Evolutionary conservation across 2,797 vertebrate genomes (phyloP).

Genomic region (Microctenopoma lineatum): DNA sequence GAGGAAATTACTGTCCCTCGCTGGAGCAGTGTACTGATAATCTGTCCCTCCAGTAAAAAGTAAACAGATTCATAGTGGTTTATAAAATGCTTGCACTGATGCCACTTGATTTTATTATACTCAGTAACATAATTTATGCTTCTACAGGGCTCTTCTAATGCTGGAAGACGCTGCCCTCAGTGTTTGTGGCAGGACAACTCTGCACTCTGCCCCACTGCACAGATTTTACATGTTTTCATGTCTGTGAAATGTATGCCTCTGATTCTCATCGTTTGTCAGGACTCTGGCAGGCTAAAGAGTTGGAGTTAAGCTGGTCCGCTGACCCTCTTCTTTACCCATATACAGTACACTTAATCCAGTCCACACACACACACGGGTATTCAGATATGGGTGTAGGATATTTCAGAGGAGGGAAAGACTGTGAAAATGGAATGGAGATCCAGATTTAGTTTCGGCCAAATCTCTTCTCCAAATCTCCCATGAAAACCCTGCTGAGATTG

Average conservation of each 20-base stretch:
- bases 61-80: conserved; percentile 13
- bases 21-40: conserved; percentile 20
- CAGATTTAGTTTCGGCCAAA: conserved; percentile 72
- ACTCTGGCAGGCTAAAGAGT: conserved; percentile 10
- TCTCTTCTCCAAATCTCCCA: conserved; percentile 71
- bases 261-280: conserved; percentile 21
- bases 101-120: conserved; percentile 26
- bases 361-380: not conserved
- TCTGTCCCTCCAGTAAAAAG: conserved; percentile 33
- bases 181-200: not conserved
- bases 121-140: conserved; percentile 19
- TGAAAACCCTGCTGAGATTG: conserved; percentile 77
- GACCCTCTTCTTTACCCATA: conserved; percentile 16
- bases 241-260: conserved; percentile 30
- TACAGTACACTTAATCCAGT: conserved; percentile 28
- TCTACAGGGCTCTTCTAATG: not conserved
- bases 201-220: conserved; percentile 20
- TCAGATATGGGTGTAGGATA: conserved; percentile 29
- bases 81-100: conserved; percentile 9
- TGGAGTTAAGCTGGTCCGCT: conserved; percentile 43
- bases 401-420: conserved; percentile 18
- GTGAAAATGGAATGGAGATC: conserved; percentile 50
- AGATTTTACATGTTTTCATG: conserved; percentile 20
- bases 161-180: not conserved
- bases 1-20: conserved; percentile 50